phyloP scores from a whole-genome alignment of 2,888 invertebrate genomes.

The Thymelicus sylvestris region DNA sequence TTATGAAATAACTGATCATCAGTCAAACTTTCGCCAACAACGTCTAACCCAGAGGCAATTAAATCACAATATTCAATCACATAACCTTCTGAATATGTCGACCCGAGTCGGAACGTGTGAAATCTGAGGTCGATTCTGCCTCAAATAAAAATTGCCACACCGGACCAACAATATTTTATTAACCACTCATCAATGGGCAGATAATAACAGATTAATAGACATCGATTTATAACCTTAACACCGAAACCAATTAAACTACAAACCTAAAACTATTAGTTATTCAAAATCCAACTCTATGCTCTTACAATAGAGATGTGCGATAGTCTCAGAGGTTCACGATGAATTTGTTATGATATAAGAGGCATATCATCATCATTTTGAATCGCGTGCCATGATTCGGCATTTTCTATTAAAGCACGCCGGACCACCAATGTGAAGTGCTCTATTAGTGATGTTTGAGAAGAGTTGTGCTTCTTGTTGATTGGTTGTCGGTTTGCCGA shows the following conservation, averaged over 20 bases:
- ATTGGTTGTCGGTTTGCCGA: neutral
- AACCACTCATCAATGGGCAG: constrained; percentile 71
- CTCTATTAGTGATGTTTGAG: constrained; percentile 49
- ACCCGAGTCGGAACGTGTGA: constrained; percentile 8
- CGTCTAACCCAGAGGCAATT: constrained; percentile 18
- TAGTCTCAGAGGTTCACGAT: constrained; percentile 41
- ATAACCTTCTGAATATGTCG: constrained; percentile 36
- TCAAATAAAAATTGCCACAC: constrained; percentile 60
- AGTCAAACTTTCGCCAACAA: constrained; percentile 4
- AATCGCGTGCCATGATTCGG: constrained; percentile 83
- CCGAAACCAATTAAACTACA: constrained; percentile 30
- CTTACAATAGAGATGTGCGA: constrained; percentile 27
- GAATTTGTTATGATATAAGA: constrained; percentile 59
- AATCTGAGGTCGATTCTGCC: constrained; percentile 41
- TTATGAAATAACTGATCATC: neutral
- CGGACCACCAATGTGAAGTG: constrained; percentile 77
- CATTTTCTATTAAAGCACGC: constrained; percentile 76
- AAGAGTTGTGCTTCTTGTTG: constrained; percentile 13
- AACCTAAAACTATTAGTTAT: constrained; percentile 39
- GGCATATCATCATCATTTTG: constrained; percentile 81
- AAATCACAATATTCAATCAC: constrained; percentile 32
- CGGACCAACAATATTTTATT: constrained; percentile 77
- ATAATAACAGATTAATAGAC: constrained; percentile 82
- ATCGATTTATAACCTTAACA: constrained; percentile 69
- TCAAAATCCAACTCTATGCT: constrained; percentile 43